Evolutionary conservation across 2,888 invertebrate genomes (phyloP), one percentile per base, ranked within the genome.

Genomic region (Phalera bucephala): DNA sequence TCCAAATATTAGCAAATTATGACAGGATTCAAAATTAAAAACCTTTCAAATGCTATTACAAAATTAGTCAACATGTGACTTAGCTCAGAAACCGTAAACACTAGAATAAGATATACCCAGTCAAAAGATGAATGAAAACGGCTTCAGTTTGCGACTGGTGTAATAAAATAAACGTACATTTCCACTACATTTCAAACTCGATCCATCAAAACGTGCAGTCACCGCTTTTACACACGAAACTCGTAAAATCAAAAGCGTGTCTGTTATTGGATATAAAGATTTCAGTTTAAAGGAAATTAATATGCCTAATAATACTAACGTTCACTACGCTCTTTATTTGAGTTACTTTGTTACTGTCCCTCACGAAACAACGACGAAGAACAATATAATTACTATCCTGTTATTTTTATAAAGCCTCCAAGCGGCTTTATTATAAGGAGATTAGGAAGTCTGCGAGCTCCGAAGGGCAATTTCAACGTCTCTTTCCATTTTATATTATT

Each of bases 391-490:
- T 39, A 43, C 23, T 41, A 45, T 43, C 15, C 10, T 17, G 27
- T 39, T 44, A 27, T 36, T 49, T 41, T 41, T 30, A 36, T 32
- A 15, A 29, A 40, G 33, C 36, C 34, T 41, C 17, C 28, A 34
- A 42, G 35, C 29, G 8, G 44, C 35, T 53, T 45, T 58, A 45
- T 49, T 45, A 21, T 45, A 49, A 51, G 55, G 10, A 46, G 44
- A 60, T 61, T 46, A 52, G 20, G 40, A 49, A 40, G 31, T 29
- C 40, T 13, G 20, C 33, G 23, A 31, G 43, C 36, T 34, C 36
- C 35, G 37, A 41, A 28, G 21, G 23, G 9, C 23, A 34, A 31
- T 36, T 45, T 42, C 28, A 28, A 22, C 26, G 19, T 40, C 17
- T 35, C 4, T 31, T 39, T 14, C 15, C 11, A 20, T 39, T 37